These are phyloP conservation scores for Corythoichthys haematopterus DNA, from an alignment of 2,113 vertebrate genomes.

Conservation along the genomic window DNA sequence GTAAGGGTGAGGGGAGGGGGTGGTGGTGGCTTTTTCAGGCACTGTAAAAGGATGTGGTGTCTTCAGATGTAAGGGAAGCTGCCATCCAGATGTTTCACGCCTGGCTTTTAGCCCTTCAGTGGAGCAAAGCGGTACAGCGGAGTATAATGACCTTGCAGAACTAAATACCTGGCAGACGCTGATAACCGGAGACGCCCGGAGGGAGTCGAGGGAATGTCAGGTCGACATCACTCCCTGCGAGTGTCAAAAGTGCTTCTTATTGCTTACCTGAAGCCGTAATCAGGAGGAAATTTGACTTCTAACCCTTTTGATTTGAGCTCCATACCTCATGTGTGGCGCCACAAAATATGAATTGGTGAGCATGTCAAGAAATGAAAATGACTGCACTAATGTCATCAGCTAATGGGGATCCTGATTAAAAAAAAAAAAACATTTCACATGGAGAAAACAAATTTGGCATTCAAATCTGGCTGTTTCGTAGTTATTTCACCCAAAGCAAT, in stretches of 20 bases:
- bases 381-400: no score
- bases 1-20: not conserved
- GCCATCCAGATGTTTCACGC: not conserved
- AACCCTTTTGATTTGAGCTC: not conserved
- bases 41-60: not conserved
- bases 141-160: conserved; percentile 1
- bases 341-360: no score
- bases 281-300: not conserved
- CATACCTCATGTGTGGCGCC: no score
- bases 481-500: no score
- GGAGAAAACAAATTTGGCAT: no score
- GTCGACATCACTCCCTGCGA: not conserved
- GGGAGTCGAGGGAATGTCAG: not conserved
- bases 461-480: no score
- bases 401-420: no score
- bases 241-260: not conserved
- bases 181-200: conserved; percentile 1
- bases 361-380: no score
- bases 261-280: not conserved
- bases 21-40: not conserved
- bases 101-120: not conserved
- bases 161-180: conserved; percentile 3
- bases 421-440: no score
- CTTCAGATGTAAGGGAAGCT: not conserved
- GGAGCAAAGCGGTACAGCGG: not conserved